Conservation (phyloP, 2,113 vertebrate species). For the Lasiurus cinereus region DNA sequence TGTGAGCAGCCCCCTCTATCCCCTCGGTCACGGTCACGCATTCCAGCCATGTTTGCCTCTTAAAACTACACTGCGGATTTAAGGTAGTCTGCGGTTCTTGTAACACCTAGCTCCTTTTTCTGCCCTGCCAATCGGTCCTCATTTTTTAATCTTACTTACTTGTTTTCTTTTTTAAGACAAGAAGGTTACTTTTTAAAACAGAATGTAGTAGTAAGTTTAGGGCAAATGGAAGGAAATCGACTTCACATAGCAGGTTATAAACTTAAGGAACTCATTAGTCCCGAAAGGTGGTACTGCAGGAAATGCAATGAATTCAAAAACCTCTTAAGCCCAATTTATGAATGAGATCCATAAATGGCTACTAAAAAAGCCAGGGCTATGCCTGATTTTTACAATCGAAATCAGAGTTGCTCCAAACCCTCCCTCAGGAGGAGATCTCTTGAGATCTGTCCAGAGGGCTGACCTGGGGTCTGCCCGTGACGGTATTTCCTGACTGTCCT, state of each 20-base stretch:
- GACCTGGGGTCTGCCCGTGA: neutral
- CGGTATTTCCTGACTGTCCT: neutral
- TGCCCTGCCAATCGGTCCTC: constrained; percentile 37
- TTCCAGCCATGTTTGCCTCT: constrained; percentile 50
- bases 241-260: constrained; percentile 67
- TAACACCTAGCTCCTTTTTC: constrained; percentile 64
- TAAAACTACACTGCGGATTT: constrained; percentile 39
- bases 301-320: constrained; percentile 74
- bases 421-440: neutral
- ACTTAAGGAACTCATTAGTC: constrained; percentile 69
- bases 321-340: constrained; percentile 75
- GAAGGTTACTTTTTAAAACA: constrained; percentile 62
- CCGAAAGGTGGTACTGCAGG: constrained; percentile 70
- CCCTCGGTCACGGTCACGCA: neutral
- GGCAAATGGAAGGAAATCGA: constrained; percentile 67
- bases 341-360: constrained; percentile 70
- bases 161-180: constrained; percentile 65
- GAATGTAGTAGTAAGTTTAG: constrained; percentile 52
- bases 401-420: neutral
- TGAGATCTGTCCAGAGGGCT: neutral
- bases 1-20: neutral
- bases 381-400: constrained; percentile 1
- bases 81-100: constrained; percentile 45
- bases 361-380: constrained; percentile 20
- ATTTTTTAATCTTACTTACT: constrained; percentile 56